Percentiles rank a stretch among this genome's conserved stretches.
These are phyloP conservation scores for Brevipalpus yothersi DNA, from an alignment of 1,140 invertebrate species.

Conservation along the genomic window DNA sequence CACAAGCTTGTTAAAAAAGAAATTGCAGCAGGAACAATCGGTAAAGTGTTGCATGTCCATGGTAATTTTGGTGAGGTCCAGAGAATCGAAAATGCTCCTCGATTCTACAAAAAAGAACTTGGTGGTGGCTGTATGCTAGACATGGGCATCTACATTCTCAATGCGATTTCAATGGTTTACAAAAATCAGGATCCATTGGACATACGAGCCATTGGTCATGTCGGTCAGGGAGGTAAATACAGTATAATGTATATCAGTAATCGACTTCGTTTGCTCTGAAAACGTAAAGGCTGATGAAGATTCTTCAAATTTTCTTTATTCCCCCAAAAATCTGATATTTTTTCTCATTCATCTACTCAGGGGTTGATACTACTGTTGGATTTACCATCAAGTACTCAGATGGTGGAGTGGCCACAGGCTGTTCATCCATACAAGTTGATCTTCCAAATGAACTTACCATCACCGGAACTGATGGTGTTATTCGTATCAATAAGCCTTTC, in stretches of 20 bases:
- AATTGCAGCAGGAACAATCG: constrained; percentile 34
- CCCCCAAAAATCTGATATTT: too few relatives aligned
- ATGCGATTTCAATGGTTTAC: constrained; percentile 44
- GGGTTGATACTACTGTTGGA: constrained; percentile 36
- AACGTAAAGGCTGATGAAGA: too few relatives aligned
- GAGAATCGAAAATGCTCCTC: constrained; percentile 21
- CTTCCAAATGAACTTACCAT: constrained; percentile 37
- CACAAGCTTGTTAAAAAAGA: constrained; percentile 35
- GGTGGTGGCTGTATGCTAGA: constrained; percentile 58
- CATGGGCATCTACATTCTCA: constrained; percentile 53
- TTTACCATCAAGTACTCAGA: constrained; percentile 34
- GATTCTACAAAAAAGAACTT: constrained; percentile 33
- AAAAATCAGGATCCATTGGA: constrained; percentile 33
- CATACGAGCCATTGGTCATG: constrained; percentile 30
- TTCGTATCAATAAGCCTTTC: constrained; percentile 23
- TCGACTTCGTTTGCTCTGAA: too few relatives aligned
- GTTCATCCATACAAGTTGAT: constrained; percentile 24
- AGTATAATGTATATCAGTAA: too few relatives aligned
- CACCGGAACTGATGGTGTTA: constrained; percentile 36
- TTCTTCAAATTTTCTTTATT: too few relatives aligned
- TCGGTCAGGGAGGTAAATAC: constrained; percentile 31
- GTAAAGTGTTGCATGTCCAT: constrained; percentile 38
- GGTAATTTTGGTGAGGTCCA: constrained; percentile 36
- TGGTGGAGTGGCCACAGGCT: constrained; percentile 34
- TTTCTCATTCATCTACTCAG: constrained; percentile 17